Evolutionary conservation across 2,888 invertebrate genomes (phyloP), one percentile per base, ranked within the genome.

Genomic region (Ernsta delagoae): DNA sequence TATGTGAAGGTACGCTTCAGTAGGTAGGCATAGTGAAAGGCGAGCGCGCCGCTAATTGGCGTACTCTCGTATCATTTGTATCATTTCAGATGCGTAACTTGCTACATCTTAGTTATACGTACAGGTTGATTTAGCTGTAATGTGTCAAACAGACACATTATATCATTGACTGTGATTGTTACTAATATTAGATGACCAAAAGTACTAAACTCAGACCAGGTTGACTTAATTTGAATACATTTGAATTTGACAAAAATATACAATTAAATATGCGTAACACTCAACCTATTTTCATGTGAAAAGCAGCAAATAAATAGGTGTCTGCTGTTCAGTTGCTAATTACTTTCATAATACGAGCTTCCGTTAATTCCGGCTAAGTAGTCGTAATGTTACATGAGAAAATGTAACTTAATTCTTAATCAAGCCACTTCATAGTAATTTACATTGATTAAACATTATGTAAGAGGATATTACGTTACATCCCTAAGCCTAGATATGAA

Each of bases 21-120:
- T 34, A 45, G 36, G 16, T 34, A 45, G 36, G 16, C 11, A 11
- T 31, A 77, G 90, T 91, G 91, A 91, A 91, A 90, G 90, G 88
- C 80, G 79, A 75, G 78, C 80, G 74, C 78, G 75, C 75, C 73
- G 75, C 74, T 88, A 88, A 89, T 88, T 86, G 85, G 79, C 75
- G 71, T 70, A 56, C 56, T 34, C n/a, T 16, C 8, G 75, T 79
- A 83, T 80, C 85, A 90, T 89, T 87, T 83, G 84, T 88, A 90
- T 87, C 87, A 16, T 81, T 78, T 60, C 70, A 74, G 81, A 83
- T 80, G 85, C 80, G 83, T 78, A 79, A 76, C 73, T 12, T 34
- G 34, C 48, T 12, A 48, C 31, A 60, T 60, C 41, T 60, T 24
- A 24, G 24, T 34, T 45, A n/a, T n/a, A 4, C 31, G 31, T 60